Base-by-base conservation (phyloP, 2,888 invertebrate genomes). In the Bugula neritina region DNA sequence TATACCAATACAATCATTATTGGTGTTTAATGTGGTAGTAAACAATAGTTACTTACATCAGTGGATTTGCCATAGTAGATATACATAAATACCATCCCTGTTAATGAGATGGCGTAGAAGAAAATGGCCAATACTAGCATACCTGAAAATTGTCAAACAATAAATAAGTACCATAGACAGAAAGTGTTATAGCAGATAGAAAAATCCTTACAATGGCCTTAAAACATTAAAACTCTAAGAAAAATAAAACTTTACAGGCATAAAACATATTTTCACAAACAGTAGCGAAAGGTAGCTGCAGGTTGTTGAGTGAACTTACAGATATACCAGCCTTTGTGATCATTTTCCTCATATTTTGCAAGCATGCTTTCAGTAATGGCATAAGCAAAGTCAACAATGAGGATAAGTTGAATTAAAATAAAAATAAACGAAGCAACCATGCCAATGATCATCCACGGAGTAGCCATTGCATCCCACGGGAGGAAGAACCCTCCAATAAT, bases 11-110 rank as follows among this genome's bases (percentile, higher is more conserved):
- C n/a, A n/a, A n/a, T n/a, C n/a, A n/a, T n/a, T n/a, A n/a, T n/a
- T n/a, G n/a, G n/a, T n/a, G n/a, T n/a, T n/a, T n/a, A n/a, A n/a
- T n/a, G n/a, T n/a, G n/a, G n/a, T n/a, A n/a, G n/a, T n/a, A n/a
- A n/a, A n/a, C n/a, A n/a, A n/a, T n/a, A 43, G 17, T 10, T 2
- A 21, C 72, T 71, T 79, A 82, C 84, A 87, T 92, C 94, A 84
- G 89, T 88, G 2, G 94, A 93, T 80, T 58, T 71, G 27, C 76
- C 75, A 72, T 94, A 99, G 85, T 91, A 94, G 23, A 94, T 87
- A 83, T 90, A 98, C 75, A 98, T 90, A 71, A 98, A 86, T 5
- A 91, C 89, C 73, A 94, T 86, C 73, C 93, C 93, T 54, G 90
- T 88, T 71, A 98, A 86, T 0, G 94, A 88, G 13, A 92, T 81